These are phyloP conservation scores for Nematolebias whitei DNA, from an alignment of 2,113 vertebrate genomes.

Conservation along the genomic window DNA sequence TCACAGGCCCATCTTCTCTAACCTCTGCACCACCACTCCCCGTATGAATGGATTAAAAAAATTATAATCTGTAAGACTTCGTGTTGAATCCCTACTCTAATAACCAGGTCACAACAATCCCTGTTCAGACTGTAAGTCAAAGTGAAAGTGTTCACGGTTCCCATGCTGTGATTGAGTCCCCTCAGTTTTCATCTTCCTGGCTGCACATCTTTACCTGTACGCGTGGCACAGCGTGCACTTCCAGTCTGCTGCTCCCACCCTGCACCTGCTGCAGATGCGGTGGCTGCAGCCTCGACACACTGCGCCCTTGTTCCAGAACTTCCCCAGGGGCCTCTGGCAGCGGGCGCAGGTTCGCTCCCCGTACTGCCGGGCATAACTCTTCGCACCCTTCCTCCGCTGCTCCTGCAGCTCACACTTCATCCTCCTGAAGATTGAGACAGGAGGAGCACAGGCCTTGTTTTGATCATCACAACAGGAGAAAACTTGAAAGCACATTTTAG, in stretches of 20 bases:
- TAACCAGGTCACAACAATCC: too few relatives aligned
- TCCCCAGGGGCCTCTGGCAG: constrained; percentile 84
- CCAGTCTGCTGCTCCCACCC: constrained; percentile 75
- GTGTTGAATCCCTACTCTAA: too few relatives aligned
- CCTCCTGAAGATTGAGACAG: constrained; percentile 73
- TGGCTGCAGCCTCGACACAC: constrained; percentile 92
- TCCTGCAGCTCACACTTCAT: constrained; percentile 87
- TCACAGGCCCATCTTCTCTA: too few relatives aligned
- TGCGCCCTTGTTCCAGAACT: constrained; percentile 83
- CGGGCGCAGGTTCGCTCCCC: constrained; percentile 84
- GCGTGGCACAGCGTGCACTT: constrained; percentile 90
- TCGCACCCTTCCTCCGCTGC: constrained; percentile 78
- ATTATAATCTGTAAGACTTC: too few relatives aligned
- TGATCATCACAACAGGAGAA: neutral
- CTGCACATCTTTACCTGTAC: constrained; percentile 72
- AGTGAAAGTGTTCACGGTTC: too few relatives aligned
- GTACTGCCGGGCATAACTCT: constrained; percentile 65
- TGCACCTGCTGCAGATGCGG: constrained; percentile 86
- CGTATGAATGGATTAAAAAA: too few relatives aligned
- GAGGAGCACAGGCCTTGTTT: neutral
- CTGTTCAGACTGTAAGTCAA: too few relatives aligned
- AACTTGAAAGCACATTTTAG: neutral
- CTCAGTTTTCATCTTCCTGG: neutral
- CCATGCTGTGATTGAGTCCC: neutral
- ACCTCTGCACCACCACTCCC: too few relatives aligned